A percentile compares a stretch with the other conserved stretches of the same genome.
Evolutionary conservation across 2,113 vertebrate genomes (phyloP).

Genomic region (Anarrhichthys ocellatus): DNA sequence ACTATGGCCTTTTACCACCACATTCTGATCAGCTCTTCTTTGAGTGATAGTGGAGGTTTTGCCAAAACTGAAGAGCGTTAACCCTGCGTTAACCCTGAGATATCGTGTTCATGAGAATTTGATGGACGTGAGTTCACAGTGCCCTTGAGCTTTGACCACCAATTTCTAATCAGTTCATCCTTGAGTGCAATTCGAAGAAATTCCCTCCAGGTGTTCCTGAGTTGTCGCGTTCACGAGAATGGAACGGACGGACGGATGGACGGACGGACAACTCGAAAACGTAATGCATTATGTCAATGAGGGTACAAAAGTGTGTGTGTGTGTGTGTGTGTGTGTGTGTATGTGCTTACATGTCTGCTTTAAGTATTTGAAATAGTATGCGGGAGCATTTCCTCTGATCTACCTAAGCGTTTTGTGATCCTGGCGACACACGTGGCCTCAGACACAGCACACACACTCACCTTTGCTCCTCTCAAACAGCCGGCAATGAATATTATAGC

Average conservation of each 20-base stretch:
- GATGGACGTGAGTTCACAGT: not conserved
- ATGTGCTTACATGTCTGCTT: not conserved
- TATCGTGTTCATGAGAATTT: not conserved
- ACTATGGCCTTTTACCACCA: not conserved
- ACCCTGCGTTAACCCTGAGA: not conserved
- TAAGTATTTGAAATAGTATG: conserved; percentile 3
- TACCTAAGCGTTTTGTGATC: not conserved
- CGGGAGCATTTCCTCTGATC: conserved; percentile 3
- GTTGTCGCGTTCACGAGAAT: no score
- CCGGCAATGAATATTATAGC: conserved; percentile 34
- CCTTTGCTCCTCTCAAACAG: conserved; percentile 10
- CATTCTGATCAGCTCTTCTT: not conserved
- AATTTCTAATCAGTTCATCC: no score
- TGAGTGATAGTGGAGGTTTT: not conserved
- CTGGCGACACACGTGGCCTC: not conserved
- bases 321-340: not conserved
- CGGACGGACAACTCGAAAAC: no score
- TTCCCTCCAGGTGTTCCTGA: no score
- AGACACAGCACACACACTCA: conserved; percentile 6
- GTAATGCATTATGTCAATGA: not conserved
- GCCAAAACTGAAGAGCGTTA: no score
- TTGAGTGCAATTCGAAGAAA: no score
- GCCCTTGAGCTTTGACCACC: not conserved
- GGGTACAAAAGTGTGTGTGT: not conserved
- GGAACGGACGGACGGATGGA: no score